Base-by-base conservation (phyloP, 2,888 invertebrate species). In the Alentia gelatinosa region DNA sequence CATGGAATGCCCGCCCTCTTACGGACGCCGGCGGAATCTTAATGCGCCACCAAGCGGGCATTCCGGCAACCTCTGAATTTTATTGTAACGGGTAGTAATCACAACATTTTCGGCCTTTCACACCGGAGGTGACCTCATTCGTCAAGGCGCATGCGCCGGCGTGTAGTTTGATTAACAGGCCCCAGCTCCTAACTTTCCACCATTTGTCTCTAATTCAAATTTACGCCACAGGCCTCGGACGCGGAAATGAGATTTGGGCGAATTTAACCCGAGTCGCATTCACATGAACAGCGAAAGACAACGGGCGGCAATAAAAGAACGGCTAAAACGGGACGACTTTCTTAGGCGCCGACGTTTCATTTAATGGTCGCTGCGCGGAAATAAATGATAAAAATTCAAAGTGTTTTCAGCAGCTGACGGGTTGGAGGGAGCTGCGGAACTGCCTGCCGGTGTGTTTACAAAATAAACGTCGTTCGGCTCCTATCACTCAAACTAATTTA, bases 51-150 rank as follows among this genome's bases (percentile, higher is more conserved):
- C 19, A 19, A 79, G 79, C 39, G 79, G 7, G 37, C 39, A 12
- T 35, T 39, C 37, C 79, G 35, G 15, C 37, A 39, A 23, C 79
- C 35, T 23, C 35, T 39, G 26, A 35, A 79, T 79, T 79, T 79
- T 39, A 19, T 79, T 79, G 79, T 79, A 79, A 79, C 79, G 79
- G 79, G 79, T 79, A 39, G 79, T 79, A 79, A 79, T 79, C 79
- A 39, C 79, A 35, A 39, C 79, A 35, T 79, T 79, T 79, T 35
- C 23, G 12, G 37, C n/a, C 79, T 79, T 79, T 79, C 79, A 79
- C 79, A 23, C 79, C n/a, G 79, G 79, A 39, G 19, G 35, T 79
- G 79, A 79, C 79, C 79, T 39, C 79, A 79, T 79, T 39, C 39
- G 39, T 79, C 35, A 35, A 37, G 23, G n/a, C 37, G 37, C 37